phyloP scores from a whole-genome alignment of 2,797 vertebrate genomes.

The Macropus fuliginosus region DNA sequence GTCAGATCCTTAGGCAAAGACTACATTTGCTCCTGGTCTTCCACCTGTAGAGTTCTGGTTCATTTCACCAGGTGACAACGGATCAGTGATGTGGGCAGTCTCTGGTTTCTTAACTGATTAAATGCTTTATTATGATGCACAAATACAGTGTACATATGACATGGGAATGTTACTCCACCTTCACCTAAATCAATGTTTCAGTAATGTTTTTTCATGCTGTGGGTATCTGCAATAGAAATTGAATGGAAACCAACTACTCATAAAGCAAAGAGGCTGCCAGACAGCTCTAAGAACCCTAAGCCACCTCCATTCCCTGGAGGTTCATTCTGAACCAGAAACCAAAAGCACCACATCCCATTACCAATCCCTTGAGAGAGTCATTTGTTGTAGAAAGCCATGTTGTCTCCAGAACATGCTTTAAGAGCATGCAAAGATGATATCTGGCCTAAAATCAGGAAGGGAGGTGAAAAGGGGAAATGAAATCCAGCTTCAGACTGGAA shows the following conservation, averaged over 20 bases:
- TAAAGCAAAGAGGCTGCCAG: not conserved
- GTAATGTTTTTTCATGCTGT: not conserved
- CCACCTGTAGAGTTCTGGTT: not conserved
- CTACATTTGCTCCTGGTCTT: not conserved
- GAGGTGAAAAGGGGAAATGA: not conserved
- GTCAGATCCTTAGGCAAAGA: not conserved
- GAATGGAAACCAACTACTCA: not conserved
- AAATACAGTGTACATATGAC: not conserved
- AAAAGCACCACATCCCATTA: not conserved
- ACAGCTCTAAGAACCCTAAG: not conserved
- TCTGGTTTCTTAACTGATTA: not conserved
- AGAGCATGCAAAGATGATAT: not conserved
- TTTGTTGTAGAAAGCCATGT: not conserved
- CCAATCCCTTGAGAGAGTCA: not conserved
- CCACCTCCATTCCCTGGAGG: not conserved
- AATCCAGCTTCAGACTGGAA: not conserved
- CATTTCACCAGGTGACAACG: not conserved
- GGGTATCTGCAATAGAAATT: not conserved
- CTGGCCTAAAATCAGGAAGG: not conserved
- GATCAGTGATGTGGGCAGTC: not conserved
- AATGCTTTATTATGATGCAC: not conserved
- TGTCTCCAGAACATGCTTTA: not conserved
- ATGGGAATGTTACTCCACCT: not conserved
- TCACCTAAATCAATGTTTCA: not conserved
- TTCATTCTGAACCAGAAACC: not conserved